A percentile compares a stretch with the other conserved stretches of the same genome.
phyloP scores from a whole-genome alignment of 2,888 invertebrate species.

The Rhamnusium bicolor region DNA sequence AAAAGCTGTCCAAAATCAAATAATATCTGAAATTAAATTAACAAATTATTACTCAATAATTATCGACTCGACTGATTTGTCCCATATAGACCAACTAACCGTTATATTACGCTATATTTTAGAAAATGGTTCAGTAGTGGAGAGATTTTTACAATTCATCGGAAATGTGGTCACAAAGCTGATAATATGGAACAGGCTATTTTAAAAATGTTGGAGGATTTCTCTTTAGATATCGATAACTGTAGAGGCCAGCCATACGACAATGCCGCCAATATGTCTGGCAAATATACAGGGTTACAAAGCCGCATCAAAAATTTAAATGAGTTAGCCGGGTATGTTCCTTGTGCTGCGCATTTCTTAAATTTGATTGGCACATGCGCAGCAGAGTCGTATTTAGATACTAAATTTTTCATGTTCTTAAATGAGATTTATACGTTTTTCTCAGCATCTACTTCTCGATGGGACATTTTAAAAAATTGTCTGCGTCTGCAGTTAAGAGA shows the following conservation, averaged over 20 bases:
- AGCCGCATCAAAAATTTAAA: conserved; percentile 1
- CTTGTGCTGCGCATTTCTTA: conserved; percentile 27
- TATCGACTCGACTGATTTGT: conserved; percentile 60
- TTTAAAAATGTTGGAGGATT: not conserved
- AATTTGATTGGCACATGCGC: conserved; percentile 25
- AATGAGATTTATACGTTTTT: conserved; percentile 8
- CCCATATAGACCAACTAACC: conserved; percentile 53
- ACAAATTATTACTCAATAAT: conserved; percentile 57
- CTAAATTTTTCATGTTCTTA: conserved; percentile 12
- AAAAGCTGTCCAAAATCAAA: conserved; percentile 15
- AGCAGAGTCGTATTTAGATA: conserved; percentile 8
- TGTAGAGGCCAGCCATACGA: conserved; percentile 31
- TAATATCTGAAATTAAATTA: conserved; percentile 44
- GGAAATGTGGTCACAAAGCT: not conserved
- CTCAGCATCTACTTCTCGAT: conserved; percentile 8
- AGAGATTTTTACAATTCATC: conserved; percentile 21
- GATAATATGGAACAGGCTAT: conserved; percentile 1
- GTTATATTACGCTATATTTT: conserved; percentile 56
- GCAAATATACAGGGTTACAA: conserved; percentile 28
- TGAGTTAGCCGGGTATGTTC: conserved; percentile 3
- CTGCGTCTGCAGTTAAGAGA: not conserved
- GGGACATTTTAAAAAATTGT: not conserved
- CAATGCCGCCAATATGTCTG: conserved; percentile 29
- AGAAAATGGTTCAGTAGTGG: not conserved
- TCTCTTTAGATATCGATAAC: conserved; percentile 16